These are phyloP conservation scores for Napeogenes sylphis DNA, from an alignment of 2,888 invertebrate species.

Conservation along the genomic window DNA sequence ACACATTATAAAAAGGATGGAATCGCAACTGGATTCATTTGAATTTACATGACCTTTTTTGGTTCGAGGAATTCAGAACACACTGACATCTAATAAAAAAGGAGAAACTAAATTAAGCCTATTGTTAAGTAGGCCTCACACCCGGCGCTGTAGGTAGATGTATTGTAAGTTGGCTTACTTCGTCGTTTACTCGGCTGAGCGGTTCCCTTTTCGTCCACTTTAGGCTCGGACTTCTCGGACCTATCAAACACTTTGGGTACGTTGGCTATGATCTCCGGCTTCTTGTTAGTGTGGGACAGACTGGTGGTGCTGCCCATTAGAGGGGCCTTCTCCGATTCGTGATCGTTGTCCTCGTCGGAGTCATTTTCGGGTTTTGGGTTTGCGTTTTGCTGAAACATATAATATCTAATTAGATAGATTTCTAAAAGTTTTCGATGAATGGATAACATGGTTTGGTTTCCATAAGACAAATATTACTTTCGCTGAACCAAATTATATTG, in stretches of 20 bases:
- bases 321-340: conserved; percentile 68
- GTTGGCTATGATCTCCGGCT: conserved; percentile 68
- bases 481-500: too few relatives aligned
- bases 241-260: conserved; percentile 60
- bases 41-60: too few relatives aligned
- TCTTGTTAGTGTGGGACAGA: conserved; percentile 48
- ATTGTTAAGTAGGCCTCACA: too few relatives aligned
- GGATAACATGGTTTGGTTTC: too few relatives aligned
- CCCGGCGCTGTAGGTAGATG: too few relatives aligned
- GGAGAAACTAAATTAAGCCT: too few relatives aligned
- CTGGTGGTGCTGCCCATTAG: conserved; percentile 67
- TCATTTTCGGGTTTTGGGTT: conserved; percentile 51
- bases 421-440: too few relatives aligned
- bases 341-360: conserved; percentile 66
- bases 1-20: too few relatives aligned
- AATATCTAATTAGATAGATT: conserved; percentile 1
- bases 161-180: not conserved
- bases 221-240: conserved; percentile 47
- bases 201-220: conserved; percentile 37
- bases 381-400: conserved; percentile 50
- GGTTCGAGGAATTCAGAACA: too few relatives aligned
- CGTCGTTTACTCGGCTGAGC: conserved; percentile 64
- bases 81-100: too few relatives aligned
- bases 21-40: too few relatives aligned
- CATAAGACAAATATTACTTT: too few relatives aligned